Conservation (phyloP, 2,797 vertebrate genomes). For the Antennarius maculatus region DNA sequence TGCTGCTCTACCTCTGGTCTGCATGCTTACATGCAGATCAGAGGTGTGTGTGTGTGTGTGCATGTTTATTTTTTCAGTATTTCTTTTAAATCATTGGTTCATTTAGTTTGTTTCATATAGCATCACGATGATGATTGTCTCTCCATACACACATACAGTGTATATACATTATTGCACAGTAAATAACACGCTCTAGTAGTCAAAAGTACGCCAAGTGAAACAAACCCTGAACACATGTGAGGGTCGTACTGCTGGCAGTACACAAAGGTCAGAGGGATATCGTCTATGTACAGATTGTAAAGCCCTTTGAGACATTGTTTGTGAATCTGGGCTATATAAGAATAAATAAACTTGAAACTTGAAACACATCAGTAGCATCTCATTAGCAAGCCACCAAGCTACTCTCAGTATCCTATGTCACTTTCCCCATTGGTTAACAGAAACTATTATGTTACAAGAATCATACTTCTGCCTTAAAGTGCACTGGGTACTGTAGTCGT, state of each 20-base stretch:
- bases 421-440: constrained; percentile 21
- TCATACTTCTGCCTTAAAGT: constrained; percentile 59
- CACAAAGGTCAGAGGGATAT: no score
- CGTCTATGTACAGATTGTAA: no score
- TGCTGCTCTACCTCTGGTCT: no score
- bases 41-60: no score
- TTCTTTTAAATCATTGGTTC: constrained; percentile 37
- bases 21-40: no score
- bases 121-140: constrained; percentile 3
- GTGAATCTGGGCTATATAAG: no score
- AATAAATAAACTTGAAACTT: no score
- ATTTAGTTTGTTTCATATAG: constrained; percentile 12
- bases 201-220: constrained; percentile 52
- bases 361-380: constrained; percentile 64
- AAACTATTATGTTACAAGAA: constrained; percentile 18
- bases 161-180: constrained; percentile 9
- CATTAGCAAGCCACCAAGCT: constrained; percentile 16
- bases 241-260: no score
- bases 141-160: constrained; percentile 10
- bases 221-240: constrained; percentile 40
- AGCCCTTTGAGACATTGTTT: no score
- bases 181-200: constrained; percentile 39
- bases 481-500: constrained; percentile 45
- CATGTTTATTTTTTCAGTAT: no score
- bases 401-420: neutral